These are phyloP conservation scores for Erythrocercus mccallii DNA, from an alignment of 2,113 vertebrate species.

Conservation along the genomic window DNA sequence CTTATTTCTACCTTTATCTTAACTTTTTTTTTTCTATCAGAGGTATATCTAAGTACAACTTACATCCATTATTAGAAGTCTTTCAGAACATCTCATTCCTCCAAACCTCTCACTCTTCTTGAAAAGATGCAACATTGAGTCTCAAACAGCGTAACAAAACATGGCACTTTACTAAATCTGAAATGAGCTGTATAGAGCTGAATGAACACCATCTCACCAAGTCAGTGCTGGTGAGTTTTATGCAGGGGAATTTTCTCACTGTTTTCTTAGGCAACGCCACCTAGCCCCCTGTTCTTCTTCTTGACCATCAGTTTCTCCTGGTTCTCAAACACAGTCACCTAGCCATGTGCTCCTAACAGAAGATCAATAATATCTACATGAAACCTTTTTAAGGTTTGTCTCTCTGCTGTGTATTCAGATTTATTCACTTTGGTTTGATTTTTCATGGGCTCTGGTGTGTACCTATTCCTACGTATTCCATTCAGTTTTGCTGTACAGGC, in stretches of 20 bases:
- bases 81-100: neutral
- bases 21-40: neutral
- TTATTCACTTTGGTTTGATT: neutral
- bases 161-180: neutral
- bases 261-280: neutral
- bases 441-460: neutral
- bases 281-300: neutral
- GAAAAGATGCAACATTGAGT: neutral
- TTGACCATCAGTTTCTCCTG: neutral
- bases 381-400: accelerated
- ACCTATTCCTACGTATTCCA: accelerated
- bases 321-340: neutral
- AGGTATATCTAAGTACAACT: neutral
- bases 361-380: neutral
- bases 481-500: neutral
- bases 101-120: neutral
- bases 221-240: neutral
- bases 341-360: accelerated
- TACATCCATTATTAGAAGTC: neutral
- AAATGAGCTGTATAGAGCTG: neutral
- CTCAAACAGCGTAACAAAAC: neutral
- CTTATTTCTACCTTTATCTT: neutral
- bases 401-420: neutral
- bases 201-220: neutral
- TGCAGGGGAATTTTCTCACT: neutral